phyloP scores from a whole-genome alignment of 2,113 vertebrate genomes.

The Oreamnos americanus region DNA sequence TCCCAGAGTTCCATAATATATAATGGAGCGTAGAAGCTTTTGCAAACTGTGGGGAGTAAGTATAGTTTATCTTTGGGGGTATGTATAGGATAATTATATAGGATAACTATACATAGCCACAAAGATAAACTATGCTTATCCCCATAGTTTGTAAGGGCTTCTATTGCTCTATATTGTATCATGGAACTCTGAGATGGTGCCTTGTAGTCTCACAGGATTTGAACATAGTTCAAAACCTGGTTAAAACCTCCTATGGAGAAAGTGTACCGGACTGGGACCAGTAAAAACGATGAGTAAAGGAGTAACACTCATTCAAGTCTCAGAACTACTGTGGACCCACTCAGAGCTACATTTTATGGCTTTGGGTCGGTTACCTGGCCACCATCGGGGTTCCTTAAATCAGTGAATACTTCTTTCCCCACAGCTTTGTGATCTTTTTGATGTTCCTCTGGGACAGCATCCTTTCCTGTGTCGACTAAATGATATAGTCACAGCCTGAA shows the following conservation, averaged over 20 bases:
- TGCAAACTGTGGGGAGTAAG: slow-evolving; percentile 88
- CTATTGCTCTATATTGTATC: slow-evolving; percentile 91
- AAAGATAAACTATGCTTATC: slow-evolving; percentile 80
- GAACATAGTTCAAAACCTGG: slow-evolving; percentile 89
- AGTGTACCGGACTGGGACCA: slow-evolving; percentile 94
- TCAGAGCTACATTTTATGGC: neutral
- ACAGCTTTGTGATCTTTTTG: rapidly evolving
- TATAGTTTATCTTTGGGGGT: slow-evolving; percentile 77
- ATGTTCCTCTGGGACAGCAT: rapidly evolving
- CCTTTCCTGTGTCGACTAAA: neutral
- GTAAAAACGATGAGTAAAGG: slow-evolving; percentile 83
- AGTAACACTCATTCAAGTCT: slow-evolving; percentile 88
- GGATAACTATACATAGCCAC: slow-evolving; percentile 76
- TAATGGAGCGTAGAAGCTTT: slow-evolving; percentile 92
- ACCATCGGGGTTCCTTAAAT: rapidly evolving
- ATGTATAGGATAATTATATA: slow-evolving; percentile 45
- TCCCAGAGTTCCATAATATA: slow-evolving; percentile 86
- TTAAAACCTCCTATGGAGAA: slow-evolving; percentile 91
- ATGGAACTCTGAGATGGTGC: slow-evolving; percentile 85
- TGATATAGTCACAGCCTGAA: neutral
- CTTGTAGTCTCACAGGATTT: slow-evolving; percentile 90
- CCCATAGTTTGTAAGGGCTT: slow-evolving; percentile 88
- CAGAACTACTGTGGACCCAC: slow-evolving; percentile 81
- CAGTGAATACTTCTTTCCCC: rapidly evolving
- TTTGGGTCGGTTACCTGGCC: rapidly evolving